Evolutionary conservation across 2,888 invertebrate species (phyloP).

Genomic region (Nezara viridula): DNA sequence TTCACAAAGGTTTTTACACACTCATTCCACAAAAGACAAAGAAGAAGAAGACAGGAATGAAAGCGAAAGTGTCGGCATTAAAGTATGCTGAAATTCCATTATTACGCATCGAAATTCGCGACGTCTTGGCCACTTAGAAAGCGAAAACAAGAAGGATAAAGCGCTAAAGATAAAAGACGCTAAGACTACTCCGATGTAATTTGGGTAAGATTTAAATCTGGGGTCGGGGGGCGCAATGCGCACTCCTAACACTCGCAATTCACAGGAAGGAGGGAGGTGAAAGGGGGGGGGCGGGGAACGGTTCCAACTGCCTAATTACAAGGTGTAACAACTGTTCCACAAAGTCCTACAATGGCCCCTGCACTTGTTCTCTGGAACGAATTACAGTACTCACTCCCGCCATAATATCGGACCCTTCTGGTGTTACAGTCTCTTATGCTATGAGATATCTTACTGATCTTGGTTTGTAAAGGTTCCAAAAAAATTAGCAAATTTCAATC

Average conservation of each 20-base stretch:
- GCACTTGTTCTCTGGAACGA: constrained; percentile 44
- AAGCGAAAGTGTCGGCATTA: background rate
- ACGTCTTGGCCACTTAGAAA: background rate
- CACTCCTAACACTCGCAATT: constrained; percentile 45
- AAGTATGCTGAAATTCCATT: constrained; percentile 4
- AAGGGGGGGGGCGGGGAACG: background rate
- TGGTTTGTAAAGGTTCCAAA: background rate
- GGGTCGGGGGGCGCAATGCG: constrained; percentile 53
- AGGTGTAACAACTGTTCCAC: constrained; percentile 51
- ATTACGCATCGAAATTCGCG: background rate
- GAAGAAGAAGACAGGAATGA: no score
- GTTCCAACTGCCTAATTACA: constrained; percentile 42
- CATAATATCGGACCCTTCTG: background rate
- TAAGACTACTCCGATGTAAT: constrained; percentile 47
- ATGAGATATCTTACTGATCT: background rate
- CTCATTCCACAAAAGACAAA: no score
- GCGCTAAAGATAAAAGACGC: background rate
- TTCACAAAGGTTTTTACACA: no score
- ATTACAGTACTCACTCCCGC: background rate
- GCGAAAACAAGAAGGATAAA: background rate
- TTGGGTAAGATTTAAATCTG: constrained; percentile 55
- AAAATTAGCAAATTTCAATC: no score
- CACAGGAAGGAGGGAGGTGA: background rate
- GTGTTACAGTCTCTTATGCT: background rate
- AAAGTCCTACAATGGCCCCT: constrained; percentile 40